Evolutionary conservation across 2,888 invertebrate species (phyloP).

Genomic region (Notocelia uddmanniana): DNA sequence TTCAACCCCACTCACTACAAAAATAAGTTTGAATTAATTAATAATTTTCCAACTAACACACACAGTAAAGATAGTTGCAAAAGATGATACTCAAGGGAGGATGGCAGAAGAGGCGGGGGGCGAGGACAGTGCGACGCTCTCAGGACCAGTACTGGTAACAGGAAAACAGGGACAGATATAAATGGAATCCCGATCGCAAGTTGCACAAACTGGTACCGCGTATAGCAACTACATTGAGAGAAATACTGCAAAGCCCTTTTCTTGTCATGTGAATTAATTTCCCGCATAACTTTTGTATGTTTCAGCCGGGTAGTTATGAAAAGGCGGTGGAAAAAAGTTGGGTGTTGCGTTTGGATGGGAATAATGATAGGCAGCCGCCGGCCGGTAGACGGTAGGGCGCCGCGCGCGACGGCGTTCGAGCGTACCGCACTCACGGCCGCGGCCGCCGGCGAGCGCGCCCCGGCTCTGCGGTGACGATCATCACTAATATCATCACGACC

Average conservation of each 20-base stretch:
- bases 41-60: conserved; percentile 4
- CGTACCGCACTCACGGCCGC: conserved; percentile 61
- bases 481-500: not conserved
- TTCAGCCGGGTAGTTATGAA: conserved; percentile 43
- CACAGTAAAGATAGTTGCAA: conserved; percentile 17
- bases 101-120: conserved; percentile 30
- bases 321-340: conserved; percentile 53
- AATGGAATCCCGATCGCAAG: conserved; percentile 68
- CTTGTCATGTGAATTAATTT: conserved; percentile 26
- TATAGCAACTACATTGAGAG: conserved; percentile 30
- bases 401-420: conserved; percentile 70
- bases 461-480: conserved; percentile 17
- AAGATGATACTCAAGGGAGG: conserved; percentile 29
- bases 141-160: conserved; percentile 61
- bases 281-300: conserved; percentile 43
- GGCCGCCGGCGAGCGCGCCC: conserved; percentile 19
- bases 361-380: conserved; percentile 74
- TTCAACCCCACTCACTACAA: conserved; percentile 8
- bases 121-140: conserved; percentile 52
- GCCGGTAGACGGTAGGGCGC: conserved; percentile 82
- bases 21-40: conserved; percentile 26
- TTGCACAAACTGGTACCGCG: conserved; percentile 48
- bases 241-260: conserved; percentile 25
- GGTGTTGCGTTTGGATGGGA: conserved; percentile 64
- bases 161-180: conserved; percentile 74